phyloP scores from a whole-genome alignment of 2,888 invertebrate genomes.

The Melieria picta region DNA sequence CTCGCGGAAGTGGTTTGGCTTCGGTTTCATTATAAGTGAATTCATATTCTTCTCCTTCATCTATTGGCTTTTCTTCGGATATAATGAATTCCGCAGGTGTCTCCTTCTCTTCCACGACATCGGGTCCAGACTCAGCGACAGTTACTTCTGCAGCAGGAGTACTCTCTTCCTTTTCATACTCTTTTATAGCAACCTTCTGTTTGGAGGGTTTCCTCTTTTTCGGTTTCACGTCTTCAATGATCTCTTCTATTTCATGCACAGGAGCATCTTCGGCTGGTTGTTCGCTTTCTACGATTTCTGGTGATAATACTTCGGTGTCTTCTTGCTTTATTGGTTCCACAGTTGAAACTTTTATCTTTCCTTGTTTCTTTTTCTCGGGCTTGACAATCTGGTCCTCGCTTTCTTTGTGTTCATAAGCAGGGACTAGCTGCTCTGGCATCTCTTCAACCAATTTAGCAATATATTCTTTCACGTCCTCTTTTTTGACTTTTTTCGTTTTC shows the following conservation, averaged over 20 bases:
- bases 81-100: slow-evolving; percentile 27
- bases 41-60: slow-evolving; percentile 37
- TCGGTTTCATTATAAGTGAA: slow-evolving; percentile 31
- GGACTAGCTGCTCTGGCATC: slow-evolving; percentile 55
- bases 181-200: slow-evolving; percentile 60
- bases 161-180: slow-evolving; percentile 51
- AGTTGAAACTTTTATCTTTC: slow-evolving; percentile 45
- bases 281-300: slow-evolving; percentile 28
- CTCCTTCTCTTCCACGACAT: slow-evolving; percentile 15
- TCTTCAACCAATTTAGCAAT: slow-evolving; percentile 61
- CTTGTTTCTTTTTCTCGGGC: slow-evolving; percentile 57
- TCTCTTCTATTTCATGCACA: slow-evolving; percentile 40
- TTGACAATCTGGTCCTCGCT: slow-evolving; percentile 52
- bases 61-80: slow-evolving; percentile 49
- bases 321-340: slow-evolving; percentile 24
- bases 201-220: slow-evolving; percentile 61
- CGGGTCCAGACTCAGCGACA: slow-evolving; percentile 14
- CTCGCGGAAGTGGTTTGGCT: slow-evolving; percentile 47
- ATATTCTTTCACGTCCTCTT: slow-evolving; percentile 62
- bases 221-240: slow-evolving; percentile 45
- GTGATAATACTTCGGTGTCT: background rate
- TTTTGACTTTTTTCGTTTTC: slow-evolving; percentile 61
- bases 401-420: slow-evolving; percentile 58
- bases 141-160: background rate
- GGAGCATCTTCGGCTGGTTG: slow-evolving; percentile 51